phyloP scores from a whole-genome alignment of 2,797 vertebrate genomes.

The Myripristis jacobus region DNA sequence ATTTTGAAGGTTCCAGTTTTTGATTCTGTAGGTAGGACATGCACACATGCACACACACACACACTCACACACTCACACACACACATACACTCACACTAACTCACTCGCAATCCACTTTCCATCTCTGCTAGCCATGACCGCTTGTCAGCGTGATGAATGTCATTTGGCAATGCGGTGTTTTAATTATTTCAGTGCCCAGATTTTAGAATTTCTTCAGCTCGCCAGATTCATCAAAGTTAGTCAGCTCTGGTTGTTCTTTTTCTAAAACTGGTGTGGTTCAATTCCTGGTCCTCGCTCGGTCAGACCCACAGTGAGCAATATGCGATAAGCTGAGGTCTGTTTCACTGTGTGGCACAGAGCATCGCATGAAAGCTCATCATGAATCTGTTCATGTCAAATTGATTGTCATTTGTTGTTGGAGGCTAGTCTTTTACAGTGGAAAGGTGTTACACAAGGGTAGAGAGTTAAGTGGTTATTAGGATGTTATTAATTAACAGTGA shows the following conservation, averaged over 20 bases:
- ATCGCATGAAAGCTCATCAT: neutral
- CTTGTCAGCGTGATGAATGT: neutral
- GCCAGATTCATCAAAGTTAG: too few relatives aligned
- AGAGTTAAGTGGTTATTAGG: neutral
- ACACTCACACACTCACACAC: too few relatives aligned
- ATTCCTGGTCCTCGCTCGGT: too few relatives aligned
- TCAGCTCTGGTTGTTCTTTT: neutral
- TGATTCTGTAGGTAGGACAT: neutral
- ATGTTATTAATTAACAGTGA: neutral
- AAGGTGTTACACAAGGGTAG: neutral
- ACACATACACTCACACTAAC: neutral
- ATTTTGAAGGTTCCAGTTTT: constrained; percentile 9
- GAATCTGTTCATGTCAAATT: neutral
- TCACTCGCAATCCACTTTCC: constrained; percentile 17
- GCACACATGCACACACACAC: neutral
- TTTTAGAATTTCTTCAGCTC: too few relatives aligned
- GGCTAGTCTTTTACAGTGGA: neutral
- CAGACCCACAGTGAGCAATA: too few relatives aligned
- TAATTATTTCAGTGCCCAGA: too few relatives aligned
- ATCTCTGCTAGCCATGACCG: constrained; percentile 3
- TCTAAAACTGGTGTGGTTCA: neutral
- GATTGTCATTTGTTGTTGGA: neutral
- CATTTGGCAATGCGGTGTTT: neutral
- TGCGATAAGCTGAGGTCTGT: neutral
- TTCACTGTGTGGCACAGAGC: neutral